phyloP scores from a whole-genome alignment of 2,888 invertebrate species.

The Eristalinus aeneus region DNA sequence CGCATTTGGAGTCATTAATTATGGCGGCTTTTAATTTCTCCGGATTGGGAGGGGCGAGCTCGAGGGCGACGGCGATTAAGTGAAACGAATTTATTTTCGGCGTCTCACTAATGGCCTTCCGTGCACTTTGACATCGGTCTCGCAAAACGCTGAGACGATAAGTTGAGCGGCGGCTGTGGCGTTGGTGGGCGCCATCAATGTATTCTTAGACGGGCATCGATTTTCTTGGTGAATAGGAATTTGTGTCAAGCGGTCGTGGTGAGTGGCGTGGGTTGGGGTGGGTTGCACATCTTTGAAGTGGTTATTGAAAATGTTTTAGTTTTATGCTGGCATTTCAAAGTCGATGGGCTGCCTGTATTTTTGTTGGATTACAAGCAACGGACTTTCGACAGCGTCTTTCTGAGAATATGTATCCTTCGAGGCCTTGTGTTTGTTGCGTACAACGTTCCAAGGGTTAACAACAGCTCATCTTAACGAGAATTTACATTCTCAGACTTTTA shows the following conservation, averaged over 20 bases:
- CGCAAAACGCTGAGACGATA: not conserved
- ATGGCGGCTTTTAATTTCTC: not conserved
- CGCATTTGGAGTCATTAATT: not conserved
- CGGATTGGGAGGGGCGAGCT: not conserved
- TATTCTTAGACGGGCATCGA: not conserved
- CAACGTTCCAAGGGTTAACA: not conserved
- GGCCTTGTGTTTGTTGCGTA: not conserved
- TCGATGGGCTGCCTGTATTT: not conserved
- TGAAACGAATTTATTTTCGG: not conserved
- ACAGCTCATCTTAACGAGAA: slow-evolving; percentile 9
- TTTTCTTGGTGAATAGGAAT: not conserved
- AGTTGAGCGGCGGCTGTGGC: not conserved
- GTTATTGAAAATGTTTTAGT: not conserved
- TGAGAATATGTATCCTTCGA: too few species aligned
- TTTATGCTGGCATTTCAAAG: too few species aligned
- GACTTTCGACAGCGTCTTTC: too few species aligned
- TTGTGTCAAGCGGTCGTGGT: not conserved
- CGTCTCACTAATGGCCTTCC: not conserved
- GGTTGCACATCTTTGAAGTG: not conserved
- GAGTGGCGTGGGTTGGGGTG: not conserved
- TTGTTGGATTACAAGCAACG: not conserved
- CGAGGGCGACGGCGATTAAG: not conserved
- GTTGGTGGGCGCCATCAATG: not conserved
- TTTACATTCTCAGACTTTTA: too few species aligned
- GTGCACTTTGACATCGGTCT: not conserved